These are phyloP conservation scores for Sebastes vulpes DNA, from an alignment of 2,797 vertebrate genomes.

Conservation along the genomic window DNA sequence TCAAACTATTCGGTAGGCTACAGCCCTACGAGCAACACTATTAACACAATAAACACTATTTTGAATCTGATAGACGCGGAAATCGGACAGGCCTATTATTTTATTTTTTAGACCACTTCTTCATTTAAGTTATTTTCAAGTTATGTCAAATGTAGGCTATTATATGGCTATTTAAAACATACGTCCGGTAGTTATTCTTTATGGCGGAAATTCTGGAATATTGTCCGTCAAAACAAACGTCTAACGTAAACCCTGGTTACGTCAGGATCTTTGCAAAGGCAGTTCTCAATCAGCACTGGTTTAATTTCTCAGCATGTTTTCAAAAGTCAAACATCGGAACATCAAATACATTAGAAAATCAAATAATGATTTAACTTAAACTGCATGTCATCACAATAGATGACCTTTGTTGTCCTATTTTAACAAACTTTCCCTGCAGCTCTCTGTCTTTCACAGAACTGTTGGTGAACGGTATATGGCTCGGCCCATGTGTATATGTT, in stretches of 20 bases:
- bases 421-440: not conserved
- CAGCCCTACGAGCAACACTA: too few relatives aligned
- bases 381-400: not conserved
- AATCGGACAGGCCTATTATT: too few relatives aligned
- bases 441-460: not conserved
- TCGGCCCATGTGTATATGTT: conserved; percentile 21
- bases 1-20: too few relatives aligned
- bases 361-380: not conserved
- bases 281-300: not conserved
- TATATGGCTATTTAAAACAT: not conserved
- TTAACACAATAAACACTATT: too few relatives aligned
- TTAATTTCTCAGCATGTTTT: not conserved
- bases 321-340: not conserved
- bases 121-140: not conserved
- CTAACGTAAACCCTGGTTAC: not conserved
- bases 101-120: too few relatives aligned
- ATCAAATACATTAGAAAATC: not conserved
- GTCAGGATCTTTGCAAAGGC: not conserved
- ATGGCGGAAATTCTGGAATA: not conserved
- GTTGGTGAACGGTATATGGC: conserved; percentile 5
- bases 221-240: too few relatives aligned
- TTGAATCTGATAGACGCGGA: too few relatives aligned
- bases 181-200: accelerated
- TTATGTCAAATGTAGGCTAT: not conserved
- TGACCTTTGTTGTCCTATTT: not conserved